These are phyloP conservation scores for Pica pica DNA, from an alignment of 2,113 vertebrate genomes.

Conservation along the genomic window DNA sequence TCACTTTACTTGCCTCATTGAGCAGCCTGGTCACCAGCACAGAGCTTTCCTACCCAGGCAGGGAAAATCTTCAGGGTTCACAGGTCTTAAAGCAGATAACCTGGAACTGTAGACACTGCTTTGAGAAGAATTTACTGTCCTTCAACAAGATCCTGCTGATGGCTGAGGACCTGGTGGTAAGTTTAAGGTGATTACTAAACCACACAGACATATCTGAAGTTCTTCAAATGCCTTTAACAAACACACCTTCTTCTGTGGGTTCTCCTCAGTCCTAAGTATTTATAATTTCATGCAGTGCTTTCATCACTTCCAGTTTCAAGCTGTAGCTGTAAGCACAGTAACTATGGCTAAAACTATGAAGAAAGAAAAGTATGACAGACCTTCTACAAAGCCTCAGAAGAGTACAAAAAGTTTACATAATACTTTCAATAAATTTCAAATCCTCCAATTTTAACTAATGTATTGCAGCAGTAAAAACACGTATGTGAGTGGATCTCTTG, in stretches of 20 bases:
- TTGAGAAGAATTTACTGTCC: not conserved
- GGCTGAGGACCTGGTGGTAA: not conserved
- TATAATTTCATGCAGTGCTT: not conserved
- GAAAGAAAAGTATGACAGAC: not conserved
- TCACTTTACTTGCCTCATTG: not conserved
- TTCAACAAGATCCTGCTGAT: not conserved
- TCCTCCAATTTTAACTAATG: not conserved
- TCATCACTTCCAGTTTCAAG: not conserved
- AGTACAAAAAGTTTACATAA: not conserved
- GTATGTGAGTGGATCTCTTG: not conserved
- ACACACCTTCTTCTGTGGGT: not conserved
- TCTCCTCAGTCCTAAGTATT: slow-evolving; percentile 17
- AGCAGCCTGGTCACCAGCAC: not conserved
- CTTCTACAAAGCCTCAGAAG: not conserved
- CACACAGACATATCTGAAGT: not conserved
- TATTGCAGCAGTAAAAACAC: not conserved
- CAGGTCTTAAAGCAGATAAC: not conserved
- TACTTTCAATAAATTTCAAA: not conserved
- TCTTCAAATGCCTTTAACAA: slow-evolving; percentile 31
- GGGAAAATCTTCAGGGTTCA: not conserved
- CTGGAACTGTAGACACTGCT: not conserved
- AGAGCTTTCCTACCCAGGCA: not conserved
- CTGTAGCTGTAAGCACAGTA: not conserved
- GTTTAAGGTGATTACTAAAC: not conserved
- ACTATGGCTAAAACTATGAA: not conserved